Evolutionary conservation across 2,888 invertebrate species (phyloP).

Genomic region (Dexiosoma caninum): DNA sequence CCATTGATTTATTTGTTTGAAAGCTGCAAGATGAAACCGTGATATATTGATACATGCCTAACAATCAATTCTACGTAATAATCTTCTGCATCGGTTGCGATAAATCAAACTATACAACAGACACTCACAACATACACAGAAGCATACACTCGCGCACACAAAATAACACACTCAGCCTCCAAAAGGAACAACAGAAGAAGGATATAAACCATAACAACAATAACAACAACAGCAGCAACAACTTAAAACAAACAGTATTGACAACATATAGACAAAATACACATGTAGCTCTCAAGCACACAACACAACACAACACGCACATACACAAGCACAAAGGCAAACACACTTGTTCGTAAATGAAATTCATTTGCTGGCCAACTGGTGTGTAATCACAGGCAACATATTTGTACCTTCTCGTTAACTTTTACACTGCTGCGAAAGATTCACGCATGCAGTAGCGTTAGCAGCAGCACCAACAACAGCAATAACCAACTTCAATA

Average conservation of each 20-base stretch:
- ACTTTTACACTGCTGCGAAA: conserved; percentile 36
- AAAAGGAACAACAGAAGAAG: not conserved
- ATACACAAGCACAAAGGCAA: not conserved
- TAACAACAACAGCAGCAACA: not conserved
- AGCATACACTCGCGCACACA: not conserved
- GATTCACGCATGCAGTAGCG: conserved; percentile 1
- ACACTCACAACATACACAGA: not conserved
- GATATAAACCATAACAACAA: not conserved
- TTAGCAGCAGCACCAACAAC: not conserved
- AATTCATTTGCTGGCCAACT: conserved; percentile 39
- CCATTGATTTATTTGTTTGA: conserved; percentile 55
- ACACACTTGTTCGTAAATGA: conserved; percentile 11
- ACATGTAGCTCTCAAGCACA: conserved; percentile 5
- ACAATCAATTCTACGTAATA: conserved; percentile 62
- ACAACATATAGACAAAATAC: conserved; percentile 25
- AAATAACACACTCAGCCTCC: not conserved
- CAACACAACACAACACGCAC: not conserved
- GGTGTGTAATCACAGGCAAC: conserved; percentile 47
- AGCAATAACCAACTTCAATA: conserved; percentile 1
- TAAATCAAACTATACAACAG: conserved; percentile 60
- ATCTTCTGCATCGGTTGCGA: conserved; percentile 56
- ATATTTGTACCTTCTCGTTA: conserved; percentile 41
- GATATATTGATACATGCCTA: conserved; percentile 60
- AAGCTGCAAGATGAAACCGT: conserved; percentile 58
- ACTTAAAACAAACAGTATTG: conserved; percentile 33